Evolutionary conservation across 2,888 invertebrate genomes (phyloP).

Genomic region (Chrysolina oricalcia): DNA sequence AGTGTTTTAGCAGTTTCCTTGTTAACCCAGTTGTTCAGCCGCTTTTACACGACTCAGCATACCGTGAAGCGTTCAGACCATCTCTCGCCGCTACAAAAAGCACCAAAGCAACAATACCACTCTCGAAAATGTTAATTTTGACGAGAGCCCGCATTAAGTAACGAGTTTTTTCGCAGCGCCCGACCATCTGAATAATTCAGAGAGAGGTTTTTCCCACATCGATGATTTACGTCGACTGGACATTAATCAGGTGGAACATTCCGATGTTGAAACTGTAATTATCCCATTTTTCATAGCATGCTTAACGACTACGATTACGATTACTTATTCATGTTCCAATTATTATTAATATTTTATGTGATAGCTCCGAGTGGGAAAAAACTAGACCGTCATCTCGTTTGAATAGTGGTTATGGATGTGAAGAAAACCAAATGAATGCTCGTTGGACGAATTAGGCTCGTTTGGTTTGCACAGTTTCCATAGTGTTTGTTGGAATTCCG

Average conservation of each 20-base stretch:
- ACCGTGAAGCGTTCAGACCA: not conserved
- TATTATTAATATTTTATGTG: conserved; percentile 13
- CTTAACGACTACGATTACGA: conserved; percentile 5
- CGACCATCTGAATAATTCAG: conserved; percentile 13
- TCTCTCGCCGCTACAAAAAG: not conserved
- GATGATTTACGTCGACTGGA: conserved; percentile 13
- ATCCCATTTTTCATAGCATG: conserved; percentile 18
- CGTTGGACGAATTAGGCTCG: not conserved
- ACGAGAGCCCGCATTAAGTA: conserved; percentile 1
- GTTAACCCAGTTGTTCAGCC: conserved; percentile 4
- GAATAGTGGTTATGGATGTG: not conserved
- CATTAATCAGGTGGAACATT: conserved; percentile 14
- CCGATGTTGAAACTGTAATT: conserved; percentile 15
- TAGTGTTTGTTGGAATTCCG: too few species aligned
- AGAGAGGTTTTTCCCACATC: conserved; percentile 8
- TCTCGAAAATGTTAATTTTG: conserved; percentile 8
- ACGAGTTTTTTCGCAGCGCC: conserved; percentile 2
- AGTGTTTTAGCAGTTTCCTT: conserved; percentile 6
- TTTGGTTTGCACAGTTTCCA: too few species aligned
- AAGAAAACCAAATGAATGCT: not conserved
- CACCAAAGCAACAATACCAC: not conserved
- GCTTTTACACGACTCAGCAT: not conserved
- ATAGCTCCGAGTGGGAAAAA: conserved; percentile 11
- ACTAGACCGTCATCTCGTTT: conserved; percentile 9
- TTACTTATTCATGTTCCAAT: conserved; percentile 19